Evolutionary conservation across 1,140 invertebrate genomes (phyloP).

Genomic region (Grapholita molesta): DNA sequence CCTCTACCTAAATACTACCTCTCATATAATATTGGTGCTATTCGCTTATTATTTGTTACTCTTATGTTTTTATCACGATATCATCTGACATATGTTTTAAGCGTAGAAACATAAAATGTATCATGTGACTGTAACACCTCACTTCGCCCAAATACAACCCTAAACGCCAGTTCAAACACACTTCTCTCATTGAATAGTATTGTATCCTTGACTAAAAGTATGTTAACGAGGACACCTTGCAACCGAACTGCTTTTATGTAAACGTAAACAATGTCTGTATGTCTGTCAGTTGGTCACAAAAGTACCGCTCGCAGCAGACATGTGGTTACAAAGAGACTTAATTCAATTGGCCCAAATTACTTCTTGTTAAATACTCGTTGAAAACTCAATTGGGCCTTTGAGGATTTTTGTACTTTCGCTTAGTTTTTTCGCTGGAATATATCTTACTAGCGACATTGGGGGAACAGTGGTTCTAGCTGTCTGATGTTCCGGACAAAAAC

Average conservation of each 20-base stretch:
- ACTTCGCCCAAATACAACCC: no score
- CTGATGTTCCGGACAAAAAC: not conserved
- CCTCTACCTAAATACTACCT: no score
- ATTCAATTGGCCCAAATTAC: conserved; percentile 43
- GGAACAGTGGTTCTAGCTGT: not conserved
- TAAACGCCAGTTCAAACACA: no score
- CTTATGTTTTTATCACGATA: no score
- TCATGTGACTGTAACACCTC: no score
- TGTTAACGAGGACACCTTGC: conserved; percentile 9
- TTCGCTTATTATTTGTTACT: no score
- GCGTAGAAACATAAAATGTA: no score
- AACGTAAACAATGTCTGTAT: conserved; percentile 9
- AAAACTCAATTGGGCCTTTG: conserved; percentile 32
- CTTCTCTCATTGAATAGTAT: not conserved
- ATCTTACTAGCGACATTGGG: not conserved
- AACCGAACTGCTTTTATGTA: not conserved
- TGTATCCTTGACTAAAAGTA: not conserved
- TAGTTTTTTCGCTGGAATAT: conserved; percentile 21
- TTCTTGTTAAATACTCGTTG: conserved; percentile 35
- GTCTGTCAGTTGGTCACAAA: conserved; percentile 17
- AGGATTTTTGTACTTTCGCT: conserved; percentile 5
- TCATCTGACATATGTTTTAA: no score
- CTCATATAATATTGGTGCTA: no score
- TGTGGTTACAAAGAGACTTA: conserved; percentile 31
- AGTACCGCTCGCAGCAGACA: not conserved